Evolutionary conservation across 92 coral and sea anemone species (phyloP), one percentile per base, ranked within the genome.

Genomic region (Epizoanthus rinbou): DNA sequence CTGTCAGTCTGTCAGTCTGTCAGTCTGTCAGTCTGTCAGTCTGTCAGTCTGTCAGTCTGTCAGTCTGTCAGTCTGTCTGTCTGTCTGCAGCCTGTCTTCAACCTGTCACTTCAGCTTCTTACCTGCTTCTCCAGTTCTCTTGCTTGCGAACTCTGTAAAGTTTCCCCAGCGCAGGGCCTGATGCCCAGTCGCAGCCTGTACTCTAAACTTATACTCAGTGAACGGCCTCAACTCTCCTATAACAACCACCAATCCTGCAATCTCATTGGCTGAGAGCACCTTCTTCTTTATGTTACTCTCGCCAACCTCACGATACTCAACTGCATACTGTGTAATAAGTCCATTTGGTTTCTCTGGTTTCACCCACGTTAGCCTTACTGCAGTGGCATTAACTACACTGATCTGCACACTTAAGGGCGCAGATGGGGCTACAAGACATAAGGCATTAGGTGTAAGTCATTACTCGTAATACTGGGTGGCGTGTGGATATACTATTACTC

Each of bases 61-160:
- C 53, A 0, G 53, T 24, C 41, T 5, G 71, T 66, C 37, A 17
- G 16, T 22, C 5, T 18, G 79, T 14, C 10, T 18, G 37, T 39
- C 56, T 79, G 19, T 4, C 15, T 79, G 73, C 3, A 28, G 75
- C 39, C 64, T 45, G 62, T 31, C 64, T 47, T 22, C 43, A n/a
- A 25, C 58, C 47, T 8, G 15, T 35, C 43, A 23, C 3, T 16
- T 73, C 22, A 8, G 35, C 21, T 14, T 22, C 90, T 23, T 47
- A 94, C 99, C 97, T 88, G 98, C 84, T 82, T 96, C 92, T 0
- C 80, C 86, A 3, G 99, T 90, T 57, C 80, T 85, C 62, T 67
- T 83, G 41, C 87, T 85, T 56, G 81, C 88, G 57, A 68, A 50
- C 5, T 88, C 57, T 3, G 98, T 84, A 81, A 74, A 92, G 80